A percentile compares a stretch with the other conserved stretches of the same genome.
These are phyloP conservation scores for Tylochromis polylepis DNA, from an alignment of 2,113 vertebrate species.

Conservation along the genomic window DNA sequence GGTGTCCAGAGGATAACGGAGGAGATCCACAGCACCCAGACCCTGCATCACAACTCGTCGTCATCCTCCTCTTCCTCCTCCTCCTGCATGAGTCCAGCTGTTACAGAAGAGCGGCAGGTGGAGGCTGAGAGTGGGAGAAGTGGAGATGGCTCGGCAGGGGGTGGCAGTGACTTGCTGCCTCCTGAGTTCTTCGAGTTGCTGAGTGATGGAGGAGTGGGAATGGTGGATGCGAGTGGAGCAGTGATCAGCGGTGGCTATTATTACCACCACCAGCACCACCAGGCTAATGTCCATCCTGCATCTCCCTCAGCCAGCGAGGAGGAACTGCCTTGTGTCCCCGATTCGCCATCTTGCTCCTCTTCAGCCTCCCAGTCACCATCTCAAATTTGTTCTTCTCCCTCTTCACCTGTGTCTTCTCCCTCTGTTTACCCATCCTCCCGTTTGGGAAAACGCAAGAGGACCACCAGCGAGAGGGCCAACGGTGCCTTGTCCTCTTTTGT, in stretches of 20 bases:
- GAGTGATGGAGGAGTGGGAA: conserved; percentile 69
- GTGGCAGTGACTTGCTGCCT: conserved; percentile 75
- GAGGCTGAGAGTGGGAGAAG: conserved; percentile 46
- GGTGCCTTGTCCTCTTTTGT: conserved; percentile 55
- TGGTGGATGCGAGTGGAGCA: conserved; percentile 65
- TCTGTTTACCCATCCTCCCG: conserved; percentile 55
- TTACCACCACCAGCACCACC: conserved; percentile 64
- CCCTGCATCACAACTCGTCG: conserved; percentile 63
- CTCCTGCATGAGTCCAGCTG: conserved; percentile 63
- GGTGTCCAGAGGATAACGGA: conserved; percentile 73
- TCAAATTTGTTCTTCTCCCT: conserved; percentile 72
- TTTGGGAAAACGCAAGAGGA: conserved; percentile 70
- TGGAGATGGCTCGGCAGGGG: conserved; percentile 42
- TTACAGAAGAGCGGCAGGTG: conserved; percentile 59
- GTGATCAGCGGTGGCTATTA: conserved; percentile 63
- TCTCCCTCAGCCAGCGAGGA: conserved; percentile 74
- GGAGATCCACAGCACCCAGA: conserved; percentile 62
- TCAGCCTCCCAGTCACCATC: conserved; percentile 73
- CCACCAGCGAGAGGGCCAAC: conserved; percentile 47
- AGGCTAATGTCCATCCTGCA: conserved; percentile 47
- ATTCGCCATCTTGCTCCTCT: conserved; percentile 73
- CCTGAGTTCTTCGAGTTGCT: conserved; percentile 80
- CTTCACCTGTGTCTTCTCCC: conserved; percentile 67
- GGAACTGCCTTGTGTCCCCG: conserved; percentile 71
- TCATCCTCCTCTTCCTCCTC: conserved; percentile 62